Evolutionary conservation across 1,140 invertebrate genomes (phyloP), one percentile per base, ranked within the genome.

Genomic region (Parapsyche elsis): DNA sequence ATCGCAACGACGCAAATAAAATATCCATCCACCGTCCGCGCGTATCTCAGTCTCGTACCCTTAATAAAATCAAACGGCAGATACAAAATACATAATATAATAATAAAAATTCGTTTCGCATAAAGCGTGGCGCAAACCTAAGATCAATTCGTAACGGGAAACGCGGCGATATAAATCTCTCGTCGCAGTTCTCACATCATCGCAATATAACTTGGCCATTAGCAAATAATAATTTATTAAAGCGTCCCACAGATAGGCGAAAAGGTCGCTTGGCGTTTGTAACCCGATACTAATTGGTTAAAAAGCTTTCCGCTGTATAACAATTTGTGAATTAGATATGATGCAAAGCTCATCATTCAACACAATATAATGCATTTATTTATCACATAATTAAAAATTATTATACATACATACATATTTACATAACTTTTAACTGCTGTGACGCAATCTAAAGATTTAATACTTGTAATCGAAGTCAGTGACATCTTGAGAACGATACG

Each of bases 191-290:
- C 49, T 53, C 49, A 2, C 49, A 2, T 53, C 49, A 1, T 16
- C 49, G 38, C 24, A 9, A 44, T 26, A n/a, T 12, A 49, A 74
- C 45, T 23, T 49, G 71, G 45, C 71, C 71, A 74, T 74, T 74
- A 74, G 46, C 16, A 1, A 49, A 49, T 49, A 49, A 74, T 74
- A 74, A 74, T 45, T 74, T 74, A 74, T 74, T 74, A 49, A 49
- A 53, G 10, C 4, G 4, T 67, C 30, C 2, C 53, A 1, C 53
- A 4, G 19, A 57, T 4, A 57, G 10, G 53, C 19, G 14, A 57
- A 57, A 21, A 10, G 53, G 19, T n/a, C 53, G 14, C 5, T 10
- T 49, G 9, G 46, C 53, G 5, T 57, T 16, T 4, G 53, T 57
- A 57, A 57, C 53, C 10, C 53, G 14, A 57, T 10, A 57, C 53